These are phyloP conservation scores for Nibea albiflora DNA, from an alignment of 2,113 vertebrate species.

Conservation along the genomic window DNA sequence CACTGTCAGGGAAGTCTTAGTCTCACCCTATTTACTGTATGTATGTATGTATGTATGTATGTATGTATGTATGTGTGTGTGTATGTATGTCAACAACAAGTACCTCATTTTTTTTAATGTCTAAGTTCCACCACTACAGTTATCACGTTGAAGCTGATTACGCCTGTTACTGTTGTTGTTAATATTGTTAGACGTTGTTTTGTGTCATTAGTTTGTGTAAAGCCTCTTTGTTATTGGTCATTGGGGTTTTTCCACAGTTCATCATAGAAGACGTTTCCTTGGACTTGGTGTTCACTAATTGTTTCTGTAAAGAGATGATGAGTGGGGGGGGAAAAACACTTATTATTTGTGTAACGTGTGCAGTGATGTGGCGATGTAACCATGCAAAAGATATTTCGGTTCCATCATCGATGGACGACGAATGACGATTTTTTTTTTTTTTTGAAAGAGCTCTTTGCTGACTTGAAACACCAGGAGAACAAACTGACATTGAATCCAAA, in stretches of 20 bases:
- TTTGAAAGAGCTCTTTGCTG: not conserved
- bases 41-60: too few relatives aligned
- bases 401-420: not conserved
- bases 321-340: not conserved
- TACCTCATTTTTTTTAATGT: not conserved
- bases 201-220: conserved; percentile 29
- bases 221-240: conserved; percentile 7
- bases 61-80: too few relatives aligned
- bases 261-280: not conserved
- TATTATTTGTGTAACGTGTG: not conserved
- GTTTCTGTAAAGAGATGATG: conserved; percentile 10
- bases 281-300: conserved; percentile 14
- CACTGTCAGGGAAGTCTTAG: too few relatives aligned
- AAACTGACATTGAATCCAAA: not conserved
- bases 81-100: too few relatives aligned
- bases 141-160: conserved; percentile 7
- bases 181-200: conserved; percentile 20
- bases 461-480: not conserved
- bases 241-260: conserved; percentile 11
- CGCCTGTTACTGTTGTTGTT: not conserved
- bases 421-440: too few relatives aligned
- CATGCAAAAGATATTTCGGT: not conserved
- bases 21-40: too few relatives aligned
- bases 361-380: not conserved
- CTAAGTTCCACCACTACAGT: not conserved